A percentile compares a stretch with the other conserved stretches of the same genome.
Conservation (phyloP, 2,797 vertebrate species). For the Rhynchotus rufescens region DNA sequence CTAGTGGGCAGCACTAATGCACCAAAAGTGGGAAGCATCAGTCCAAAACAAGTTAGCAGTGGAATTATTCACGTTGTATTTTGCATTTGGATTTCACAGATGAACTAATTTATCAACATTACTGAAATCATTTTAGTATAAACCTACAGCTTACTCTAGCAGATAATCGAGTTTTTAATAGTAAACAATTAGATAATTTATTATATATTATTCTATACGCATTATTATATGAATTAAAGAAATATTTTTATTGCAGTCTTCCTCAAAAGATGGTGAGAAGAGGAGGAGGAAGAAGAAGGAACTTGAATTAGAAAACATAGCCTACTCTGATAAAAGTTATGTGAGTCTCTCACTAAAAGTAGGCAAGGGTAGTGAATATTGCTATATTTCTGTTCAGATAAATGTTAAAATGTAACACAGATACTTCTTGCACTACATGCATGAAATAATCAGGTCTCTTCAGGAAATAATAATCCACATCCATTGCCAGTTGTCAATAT, state of each 20-base stretch:
- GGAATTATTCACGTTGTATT: not conserved
- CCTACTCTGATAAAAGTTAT: not conserved
- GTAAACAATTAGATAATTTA: not conserved
- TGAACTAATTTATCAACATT: not conserved
- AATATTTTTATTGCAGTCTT: not conserved
- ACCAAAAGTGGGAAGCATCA: not conserved
- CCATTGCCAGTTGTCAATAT: not conserved
- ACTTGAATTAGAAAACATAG: not conserved
- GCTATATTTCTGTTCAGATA: not conserved
- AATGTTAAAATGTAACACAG: not conserved
- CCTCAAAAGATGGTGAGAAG: not conserved
- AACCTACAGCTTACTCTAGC: not conserved
- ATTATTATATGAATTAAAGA: not conserved
- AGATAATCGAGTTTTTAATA: not conserved
- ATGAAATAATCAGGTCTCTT: not conserved
- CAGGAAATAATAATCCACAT: not conserved
- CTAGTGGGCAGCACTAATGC: not conserved
- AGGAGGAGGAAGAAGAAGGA: accelerated
- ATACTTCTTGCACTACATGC: not conserved
- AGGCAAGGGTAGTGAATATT: not conserved
- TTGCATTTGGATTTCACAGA: not conserved
- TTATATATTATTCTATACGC: not conserved
- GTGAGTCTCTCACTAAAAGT: not conserved
- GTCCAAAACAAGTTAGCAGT: not conserved
- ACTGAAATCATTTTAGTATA: not conserved